Percentiles rank a stretch among this genome's conserved stretches.
Conservation (phyloP, 2,113 vertebrate species). For the Sebastes schlegelii region DNA sequence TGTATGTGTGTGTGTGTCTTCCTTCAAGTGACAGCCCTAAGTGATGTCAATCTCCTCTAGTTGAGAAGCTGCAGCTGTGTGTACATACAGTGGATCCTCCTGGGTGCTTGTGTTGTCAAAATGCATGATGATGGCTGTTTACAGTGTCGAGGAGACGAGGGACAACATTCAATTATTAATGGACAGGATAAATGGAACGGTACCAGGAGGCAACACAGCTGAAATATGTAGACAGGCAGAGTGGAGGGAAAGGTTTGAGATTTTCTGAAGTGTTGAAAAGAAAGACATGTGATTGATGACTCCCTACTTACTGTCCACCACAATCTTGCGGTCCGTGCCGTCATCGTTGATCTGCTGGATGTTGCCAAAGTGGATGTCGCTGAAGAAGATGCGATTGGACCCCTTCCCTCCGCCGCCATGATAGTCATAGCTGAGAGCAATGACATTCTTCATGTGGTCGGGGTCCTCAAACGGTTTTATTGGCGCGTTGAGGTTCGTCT, state of each 20-base stretch:
- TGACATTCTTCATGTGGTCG: constrained; percentile 98
- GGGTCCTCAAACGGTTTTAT: constrained; percentile 98
- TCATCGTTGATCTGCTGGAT: constrained; percentile 98
- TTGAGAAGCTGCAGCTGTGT: constrained; percentile 58
- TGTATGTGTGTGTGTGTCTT: constrained; percentile 5
- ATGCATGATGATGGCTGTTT: constrained; percentile 31
- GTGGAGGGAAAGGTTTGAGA: neutral
- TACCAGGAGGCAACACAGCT: neutral
- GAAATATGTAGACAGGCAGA: constrained; percentile 13
- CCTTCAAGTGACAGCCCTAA: constrained; percentile 33
- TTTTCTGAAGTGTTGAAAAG: neutral
- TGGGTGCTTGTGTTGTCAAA: constrained; percentile 40
- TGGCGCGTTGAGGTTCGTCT: constrained; percentile 95
- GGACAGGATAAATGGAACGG: neutral
- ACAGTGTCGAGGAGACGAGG: constrained; percentile 15
- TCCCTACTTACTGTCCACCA: constrained; percentile 93
- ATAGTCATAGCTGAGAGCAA: constrained; percentile 95
- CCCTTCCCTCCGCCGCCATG: constrained; percentile 88
- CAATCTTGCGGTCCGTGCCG: constrained; percentile 89
- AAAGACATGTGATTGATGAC: neutral
- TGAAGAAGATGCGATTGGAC: constrained; percentile 95
- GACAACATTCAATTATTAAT: constrained; percentile 54
- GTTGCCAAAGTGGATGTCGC: constrained; percentile 98
- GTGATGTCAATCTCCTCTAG: constrained; percentile 32
- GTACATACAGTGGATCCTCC: constrained; percentile 38